Percentiles rank a stretch among this genome's conserved stretches.
phyloP scores from a whole-genome alignment of 1,140 invertebrate genomes.

The Tenebrio molitor region DNA sequence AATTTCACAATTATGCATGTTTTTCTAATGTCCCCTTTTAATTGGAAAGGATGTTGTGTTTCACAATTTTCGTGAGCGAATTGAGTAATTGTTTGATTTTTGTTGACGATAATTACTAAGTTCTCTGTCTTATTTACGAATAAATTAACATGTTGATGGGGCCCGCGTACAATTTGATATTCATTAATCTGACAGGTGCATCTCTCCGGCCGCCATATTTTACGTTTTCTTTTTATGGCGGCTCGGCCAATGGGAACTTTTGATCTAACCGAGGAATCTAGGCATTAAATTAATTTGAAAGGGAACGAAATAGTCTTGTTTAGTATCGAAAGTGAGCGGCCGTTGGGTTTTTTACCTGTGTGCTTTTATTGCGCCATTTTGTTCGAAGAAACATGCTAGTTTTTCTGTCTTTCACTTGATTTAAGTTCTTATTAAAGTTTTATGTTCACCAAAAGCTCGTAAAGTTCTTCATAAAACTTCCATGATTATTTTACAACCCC shows the following conservation, averaged over 20 bases:
- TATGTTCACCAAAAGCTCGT: constrained; percentile 42
- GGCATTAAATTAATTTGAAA: constrained; percentile 34
- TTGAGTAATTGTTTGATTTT: constrained; percentile 21
- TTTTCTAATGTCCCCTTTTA: constrained; percentile 13
- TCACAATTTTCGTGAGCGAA: constrained; percentile 7
- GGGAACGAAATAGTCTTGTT: constrained; percentile 5
- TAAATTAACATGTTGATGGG: constrained; percentile 29
- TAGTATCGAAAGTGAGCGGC: constrained; percentile 18
- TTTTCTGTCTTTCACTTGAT: constrained; percentile 41
- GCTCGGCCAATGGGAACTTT: constrained; percentile 11
- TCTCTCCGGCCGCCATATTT: constrained; percentile 28
- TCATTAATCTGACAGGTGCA: constrained; percentile 40
- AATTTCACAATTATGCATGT: constrained; percentile 39
- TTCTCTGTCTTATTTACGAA: constrained; percentile 22
- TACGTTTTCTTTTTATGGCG: constrained; percentile 15
- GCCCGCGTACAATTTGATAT: constrained; percentile 22
- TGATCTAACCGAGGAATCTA: constrained; percentile 28
- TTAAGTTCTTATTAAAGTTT: constrained; percentile 44
- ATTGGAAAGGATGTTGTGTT: constrained; percentile 10
- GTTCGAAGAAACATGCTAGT: constrained; percentile 9
- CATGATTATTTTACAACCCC: constrained; percentile 44
- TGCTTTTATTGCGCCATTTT: constrained; percentile 29
- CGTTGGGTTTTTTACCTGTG: constrained; percentile 12
- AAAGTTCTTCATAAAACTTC: constrained; percentile 45
- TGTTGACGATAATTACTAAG: constrained; percentile 22